These are phyloP conservation scores for Etheostoma cragini DNA, from an alignment of 2,113 vertebrate species.

Conservation along the genomic window DNA sequence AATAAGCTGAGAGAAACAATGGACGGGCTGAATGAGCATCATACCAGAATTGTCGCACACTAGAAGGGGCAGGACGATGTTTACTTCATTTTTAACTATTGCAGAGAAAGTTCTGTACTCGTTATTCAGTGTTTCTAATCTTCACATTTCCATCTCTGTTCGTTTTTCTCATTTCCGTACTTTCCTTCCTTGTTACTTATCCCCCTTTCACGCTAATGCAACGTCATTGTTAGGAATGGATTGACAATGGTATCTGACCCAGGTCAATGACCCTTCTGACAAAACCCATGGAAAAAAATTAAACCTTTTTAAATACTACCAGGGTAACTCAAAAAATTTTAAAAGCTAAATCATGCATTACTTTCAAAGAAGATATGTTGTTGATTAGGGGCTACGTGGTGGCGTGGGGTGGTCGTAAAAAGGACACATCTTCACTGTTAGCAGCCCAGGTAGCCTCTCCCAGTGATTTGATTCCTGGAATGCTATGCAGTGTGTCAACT, in stretches of 20 bases:
- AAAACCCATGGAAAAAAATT: neutral
- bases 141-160: constrained; percentile 60
- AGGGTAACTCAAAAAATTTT: neutral
- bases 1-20: constrained; percentile 78
- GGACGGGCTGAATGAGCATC: constrained; percentile 66
- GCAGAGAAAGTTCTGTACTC: constrained; percentile 63
- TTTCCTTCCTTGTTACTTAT: constrained; percentile 63
- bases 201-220: constrained; percentile 24
- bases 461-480: constrained; percentile 44
- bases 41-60: constrained; percentile 62
- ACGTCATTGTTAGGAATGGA: constrained; percentile 52
- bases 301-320: neutral
- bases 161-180: constrained; percentile 65
- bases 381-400: constrained; percentile 4
- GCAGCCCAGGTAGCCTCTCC: constrained; percentile 40
- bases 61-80: constrained; percentile 61
- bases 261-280: constrained; percentile 15
- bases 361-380: neutral
- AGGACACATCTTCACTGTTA: constrained; percentile 34
- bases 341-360: neutral
- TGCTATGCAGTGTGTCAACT: constrained; percentile 36
- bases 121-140: constrained; percentile 59
- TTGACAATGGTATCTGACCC: constrained; percentile 43
- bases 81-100: constrained; percentile 61
- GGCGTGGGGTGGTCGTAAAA: neutral